Conservation (phyloP, 2,113 vertebrate species). For the Motacilla alba region DNA sequence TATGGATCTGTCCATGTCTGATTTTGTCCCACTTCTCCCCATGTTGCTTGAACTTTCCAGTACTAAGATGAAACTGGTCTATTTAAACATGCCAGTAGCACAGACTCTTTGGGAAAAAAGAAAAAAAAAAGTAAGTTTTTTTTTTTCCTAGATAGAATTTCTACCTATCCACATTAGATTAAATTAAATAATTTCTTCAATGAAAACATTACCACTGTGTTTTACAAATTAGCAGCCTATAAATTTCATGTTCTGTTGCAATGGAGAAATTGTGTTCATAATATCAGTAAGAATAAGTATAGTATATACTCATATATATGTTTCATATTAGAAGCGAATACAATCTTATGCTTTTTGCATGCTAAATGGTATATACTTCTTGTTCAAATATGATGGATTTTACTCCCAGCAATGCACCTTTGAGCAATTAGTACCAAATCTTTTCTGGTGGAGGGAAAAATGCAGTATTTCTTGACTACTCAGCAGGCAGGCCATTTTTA, state of each 20-base stretch:
- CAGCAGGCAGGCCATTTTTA: background rate
- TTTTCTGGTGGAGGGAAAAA: conserved; percentile 22
- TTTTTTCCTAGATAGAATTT: background rate
- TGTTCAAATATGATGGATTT: background rate
- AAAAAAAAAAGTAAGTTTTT: background rate
- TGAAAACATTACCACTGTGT: background rate
- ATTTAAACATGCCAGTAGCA: background rate
- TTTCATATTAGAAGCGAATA: background rate
- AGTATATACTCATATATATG: background rate
- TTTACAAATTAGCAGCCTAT: background rate
- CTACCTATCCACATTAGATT: background rate
- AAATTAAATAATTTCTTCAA: background rate
- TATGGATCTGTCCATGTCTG: background rate
- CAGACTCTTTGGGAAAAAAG: background rate
- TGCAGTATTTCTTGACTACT: background rate
- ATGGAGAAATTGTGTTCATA: background rate
- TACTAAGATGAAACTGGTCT: background rate
- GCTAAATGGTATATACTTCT: background rate
- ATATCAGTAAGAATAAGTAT: background rate
- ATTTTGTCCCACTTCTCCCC: background rate
- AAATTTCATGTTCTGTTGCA: background rate
- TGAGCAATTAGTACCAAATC: background rate
- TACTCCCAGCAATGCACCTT: background rate
- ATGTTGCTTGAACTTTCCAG: background rate
- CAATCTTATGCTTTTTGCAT: background rate